Percentiles rank a stretch among this genome's conserved stretches.
These are phyloP conservation scores for Meloe dianella DNA, from an alignment of 2,888 invertebrate genomes.

Conservation along the genomic window DNA sequence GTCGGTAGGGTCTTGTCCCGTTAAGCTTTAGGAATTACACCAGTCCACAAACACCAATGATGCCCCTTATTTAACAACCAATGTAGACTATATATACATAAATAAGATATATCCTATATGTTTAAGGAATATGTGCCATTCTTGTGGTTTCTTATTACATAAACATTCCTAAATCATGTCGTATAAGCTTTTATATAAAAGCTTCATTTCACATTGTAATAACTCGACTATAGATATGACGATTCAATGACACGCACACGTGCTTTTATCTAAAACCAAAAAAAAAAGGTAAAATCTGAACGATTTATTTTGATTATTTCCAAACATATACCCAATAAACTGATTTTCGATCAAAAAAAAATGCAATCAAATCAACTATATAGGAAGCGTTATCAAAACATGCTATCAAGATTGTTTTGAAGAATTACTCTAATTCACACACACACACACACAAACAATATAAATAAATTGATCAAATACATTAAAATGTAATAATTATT, in stretches of 20 bases:
- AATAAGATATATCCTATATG: conserved; percentile 24
- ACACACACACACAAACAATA: background rate
- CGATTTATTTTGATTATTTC: too few relatives aligned
- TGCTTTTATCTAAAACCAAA: too few relatives aligned
- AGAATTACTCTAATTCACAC: background rate
- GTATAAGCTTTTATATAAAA: conserved; percentile 23
- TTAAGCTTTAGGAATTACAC: conserved; percentile 45
- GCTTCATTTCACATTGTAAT: background rate
- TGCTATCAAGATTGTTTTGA: background rate
- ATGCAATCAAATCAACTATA: too few relatives aligned
- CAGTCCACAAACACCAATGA: conserved; percentile 35
- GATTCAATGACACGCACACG: too few relatives aligned
- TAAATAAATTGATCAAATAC: background rate
- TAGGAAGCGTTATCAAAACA: background rate
- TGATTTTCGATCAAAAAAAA: too few relatives aligned
- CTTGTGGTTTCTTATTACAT: conserved; percentile 35
- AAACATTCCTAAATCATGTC: conserved; percentile 42
- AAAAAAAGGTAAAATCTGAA: too few relatives aligned
- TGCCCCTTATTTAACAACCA: background rate
- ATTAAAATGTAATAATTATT: background rate
- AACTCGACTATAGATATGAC: too few relatives aligned
- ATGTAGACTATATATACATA: background rate
- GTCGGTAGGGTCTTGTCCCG: conserved; percentile 38
- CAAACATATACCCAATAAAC: too few relatives aligned
- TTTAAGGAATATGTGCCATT: conserved; percentile 31